Conservation (phyloP, 2,888 invertebrate species). For the Eutolmus rufibarbis region DNA sequence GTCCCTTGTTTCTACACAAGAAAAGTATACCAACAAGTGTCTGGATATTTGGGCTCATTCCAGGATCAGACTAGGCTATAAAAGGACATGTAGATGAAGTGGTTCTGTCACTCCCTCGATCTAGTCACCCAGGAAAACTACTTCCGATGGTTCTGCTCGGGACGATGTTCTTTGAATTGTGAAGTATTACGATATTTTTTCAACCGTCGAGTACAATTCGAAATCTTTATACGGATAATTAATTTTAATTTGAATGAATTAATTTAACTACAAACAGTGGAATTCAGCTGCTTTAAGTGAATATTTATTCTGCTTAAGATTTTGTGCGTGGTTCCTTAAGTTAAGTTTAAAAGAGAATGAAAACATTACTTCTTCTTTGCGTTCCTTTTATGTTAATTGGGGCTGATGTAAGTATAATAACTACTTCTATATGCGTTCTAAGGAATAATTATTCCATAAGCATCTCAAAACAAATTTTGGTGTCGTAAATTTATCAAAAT, state of each 20-base stretch:
- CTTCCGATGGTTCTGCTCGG: neutral
- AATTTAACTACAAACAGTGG: neutral
- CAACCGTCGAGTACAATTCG: neutral
- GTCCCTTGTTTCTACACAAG: slow-evolving; percentile 39
- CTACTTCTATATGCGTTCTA: neutral
- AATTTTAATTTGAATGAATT: neutral
- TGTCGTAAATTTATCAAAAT: neutral
- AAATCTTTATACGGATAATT: neutral
- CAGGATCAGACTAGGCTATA: slow-evolving; percentile 37
- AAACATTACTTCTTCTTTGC: neutral
- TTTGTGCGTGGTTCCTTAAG: neutral
- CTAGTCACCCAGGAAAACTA: neutral
- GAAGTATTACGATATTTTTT: neutral
- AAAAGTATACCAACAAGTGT: slow-evolving; percentile 40
- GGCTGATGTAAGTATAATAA: neutral
- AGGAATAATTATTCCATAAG: neutral
- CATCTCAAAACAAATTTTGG: neutral
- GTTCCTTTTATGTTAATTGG: neutral
- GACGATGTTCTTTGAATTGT: neutral
- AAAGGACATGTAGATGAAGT: slow-evolving; percentile 28
- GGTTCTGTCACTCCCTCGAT: slow-evolving; percentile 35
- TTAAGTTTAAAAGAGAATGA: neutral
- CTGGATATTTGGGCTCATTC: slow-evolving; percentile 6
- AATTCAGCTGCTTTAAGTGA: neutral
- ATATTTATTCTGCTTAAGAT: neutral